Conservation (phyloP, 2,888 invertebrate genomes). For the Neoitamus cyanurus region DNA sequence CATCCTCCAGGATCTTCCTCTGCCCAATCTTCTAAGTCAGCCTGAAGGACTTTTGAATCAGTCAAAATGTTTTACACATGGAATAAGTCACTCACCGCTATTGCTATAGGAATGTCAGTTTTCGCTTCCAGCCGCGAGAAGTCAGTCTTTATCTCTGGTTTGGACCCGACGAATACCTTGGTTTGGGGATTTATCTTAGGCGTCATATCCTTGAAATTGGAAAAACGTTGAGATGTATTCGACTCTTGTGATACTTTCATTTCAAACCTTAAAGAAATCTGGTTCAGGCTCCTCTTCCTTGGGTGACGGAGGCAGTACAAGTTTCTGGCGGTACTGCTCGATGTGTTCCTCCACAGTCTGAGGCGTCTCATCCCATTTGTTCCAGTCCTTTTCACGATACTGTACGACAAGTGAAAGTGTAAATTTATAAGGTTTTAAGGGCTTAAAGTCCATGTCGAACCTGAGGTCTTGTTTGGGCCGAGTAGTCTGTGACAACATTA, state of each 20-base stretch:
- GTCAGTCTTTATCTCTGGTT: slow-evolving; percentile 58
- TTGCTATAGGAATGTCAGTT: slow-evolving; percentile 66
- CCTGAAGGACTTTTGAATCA: slow-evolving; percentile 57
- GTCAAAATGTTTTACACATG: not conserved
- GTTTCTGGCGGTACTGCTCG: slow-evolving; percentile 71
- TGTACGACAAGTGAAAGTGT: not conserved
- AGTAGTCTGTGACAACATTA: slow-evolving; percentile 67
- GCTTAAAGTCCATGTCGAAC: not conserved
- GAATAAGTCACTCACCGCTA: slow-evolving; percentile 58
- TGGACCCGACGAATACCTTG: slow-evolving; percentile 69
- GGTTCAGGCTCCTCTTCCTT: slow-evolving; percentile 66
- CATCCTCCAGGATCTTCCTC: slow-evolving; percentile 68
- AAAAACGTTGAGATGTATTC: not conserved
- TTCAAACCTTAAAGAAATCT: slow-evolving; percentile 70
- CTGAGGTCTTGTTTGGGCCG: slow-evolving; percentile 24
- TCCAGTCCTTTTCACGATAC: slow-evolving; percentile 68
- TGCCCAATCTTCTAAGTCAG: slow-evolving; percentile 70
- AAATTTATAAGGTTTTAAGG: too few species aligned
- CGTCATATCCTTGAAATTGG: slow-evolving; percentile 69
- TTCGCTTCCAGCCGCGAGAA: slow-evolving; percentile 68
- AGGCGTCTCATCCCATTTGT: slow-evolving; percentile 72
- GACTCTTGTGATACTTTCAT: not conserved
- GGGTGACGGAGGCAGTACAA: slow-evolving; percentile 65
- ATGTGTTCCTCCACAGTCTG: slow-evolving; percentile 73
- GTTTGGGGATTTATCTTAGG: slow-evolving; percentile 72